These are phyloP conservation scores for Borostomias antarcticus DNA, from an alignment of 2,797 vertebrate species.

Conservation along the genomic window DNA sequence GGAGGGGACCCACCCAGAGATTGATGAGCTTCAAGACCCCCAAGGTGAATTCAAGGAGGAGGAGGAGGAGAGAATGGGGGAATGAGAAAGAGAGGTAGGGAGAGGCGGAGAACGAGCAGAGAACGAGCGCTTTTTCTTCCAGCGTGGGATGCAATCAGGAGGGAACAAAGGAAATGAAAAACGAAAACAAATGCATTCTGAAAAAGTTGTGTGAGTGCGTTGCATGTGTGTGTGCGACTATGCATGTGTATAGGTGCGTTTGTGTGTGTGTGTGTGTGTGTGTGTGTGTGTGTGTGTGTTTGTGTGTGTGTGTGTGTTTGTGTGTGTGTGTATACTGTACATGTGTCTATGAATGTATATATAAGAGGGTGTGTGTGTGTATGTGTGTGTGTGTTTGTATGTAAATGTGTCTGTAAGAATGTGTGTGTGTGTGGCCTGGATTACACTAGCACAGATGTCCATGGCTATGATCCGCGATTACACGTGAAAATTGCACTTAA, in stretches of 20 bases:
- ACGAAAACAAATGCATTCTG: constrained; percentile 12
- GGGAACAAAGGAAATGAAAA: constrained; percentile 12
- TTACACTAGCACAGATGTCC: no score
- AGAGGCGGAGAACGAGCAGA: neutral
- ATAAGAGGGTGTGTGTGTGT: no score
- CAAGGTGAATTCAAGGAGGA: constrained; percentile 75
- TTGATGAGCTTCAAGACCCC: constrained; percentile 64
- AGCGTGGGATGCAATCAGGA: constrained; percentile 38
- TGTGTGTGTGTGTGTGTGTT: neutral
- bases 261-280: neutral
- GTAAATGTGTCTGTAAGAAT: no score
- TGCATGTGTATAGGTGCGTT: neutral
- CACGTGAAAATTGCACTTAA: no score
- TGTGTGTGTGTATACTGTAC: no score
- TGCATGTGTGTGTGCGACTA: neutral
- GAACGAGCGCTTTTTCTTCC: constrained; percentile 14
- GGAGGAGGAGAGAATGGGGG: constrained; percentile 34
- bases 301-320: no score
- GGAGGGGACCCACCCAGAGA: constrained; percentile 64
- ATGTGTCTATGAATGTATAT: no score
- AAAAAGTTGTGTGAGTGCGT: constrained; percentile 8
- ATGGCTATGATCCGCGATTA: no score
- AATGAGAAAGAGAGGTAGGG: constrained; percentile 22
- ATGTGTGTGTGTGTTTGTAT: no score
- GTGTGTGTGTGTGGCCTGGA: no score